phyloP scores from a whole-genome alignment of 2,888 invertebrate genomes.

The Gymnocheta viridis region DNA sequence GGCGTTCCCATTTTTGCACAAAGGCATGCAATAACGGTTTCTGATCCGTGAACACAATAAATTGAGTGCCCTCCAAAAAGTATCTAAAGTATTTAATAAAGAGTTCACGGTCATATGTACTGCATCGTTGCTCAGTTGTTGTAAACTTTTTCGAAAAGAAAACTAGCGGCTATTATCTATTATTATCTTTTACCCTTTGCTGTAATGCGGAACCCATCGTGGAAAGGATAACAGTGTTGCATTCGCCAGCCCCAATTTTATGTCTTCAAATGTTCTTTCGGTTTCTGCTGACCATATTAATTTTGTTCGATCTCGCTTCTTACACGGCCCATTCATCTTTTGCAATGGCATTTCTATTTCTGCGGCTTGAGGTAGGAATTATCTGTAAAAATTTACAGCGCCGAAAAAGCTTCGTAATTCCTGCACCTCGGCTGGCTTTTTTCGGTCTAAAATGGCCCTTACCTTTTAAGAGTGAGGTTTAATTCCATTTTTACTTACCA shows the following conservation, averaged over 20 bases:
- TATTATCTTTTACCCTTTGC: neutral
- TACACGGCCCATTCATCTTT: no score
- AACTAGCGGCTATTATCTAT: constrained; percentile 13
- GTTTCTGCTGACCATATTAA: no score
- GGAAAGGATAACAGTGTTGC: no score
- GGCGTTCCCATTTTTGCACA: constrained; percentile 31
- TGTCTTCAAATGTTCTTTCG: no score
- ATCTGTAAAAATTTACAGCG: neutral
- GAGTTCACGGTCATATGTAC: constrained; percentile 51
- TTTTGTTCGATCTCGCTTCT: no score
- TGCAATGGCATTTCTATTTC: no score
- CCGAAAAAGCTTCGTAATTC: no score
- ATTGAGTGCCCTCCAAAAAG: constrained; percentile 37
- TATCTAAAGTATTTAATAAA: constrained; percentile 49
- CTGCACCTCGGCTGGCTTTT: no score
- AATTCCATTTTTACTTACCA: no score
- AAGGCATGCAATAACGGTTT: constrained; percentile 49
- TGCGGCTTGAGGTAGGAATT: neutral
- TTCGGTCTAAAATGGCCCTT: no score
- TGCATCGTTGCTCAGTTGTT: constrained; percentile 40
- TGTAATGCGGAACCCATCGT: constrained; percentile 11
- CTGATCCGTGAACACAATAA: constrained; percentile 44
- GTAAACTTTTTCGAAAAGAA: constrained; percentile 46
- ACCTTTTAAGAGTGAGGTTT: no score
- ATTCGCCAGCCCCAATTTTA: no score